Base-by-base conservation (phyloP, 2,113 vertebrate genomes). In the Hippoglossus stenolepis region DNA sequence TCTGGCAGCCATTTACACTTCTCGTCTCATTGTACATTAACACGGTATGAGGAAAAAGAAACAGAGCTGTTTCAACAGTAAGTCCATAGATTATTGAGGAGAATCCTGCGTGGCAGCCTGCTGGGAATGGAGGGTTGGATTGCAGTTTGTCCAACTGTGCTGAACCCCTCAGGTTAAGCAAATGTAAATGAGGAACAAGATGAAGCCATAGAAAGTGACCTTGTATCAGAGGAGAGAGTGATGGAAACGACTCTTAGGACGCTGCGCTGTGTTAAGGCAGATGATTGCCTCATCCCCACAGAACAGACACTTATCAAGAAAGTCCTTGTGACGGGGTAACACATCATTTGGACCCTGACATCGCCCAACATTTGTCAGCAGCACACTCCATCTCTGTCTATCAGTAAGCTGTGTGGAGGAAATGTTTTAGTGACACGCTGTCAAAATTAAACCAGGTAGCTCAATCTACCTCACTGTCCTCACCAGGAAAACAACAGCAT, bases 141-240 rank as follows among this genome's bases (percentile, higher is more conserved):
- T 62, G 70, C 77, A 80, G 75, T 70, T 86, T 75, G 77, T 84
- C 82, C 90, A 79, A 82, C 77, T 84, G 82, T 77, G 81, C 23
- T 10, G 64, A 65, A 75, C 64, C 61, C 67, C 43, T 64, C 66
- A 73, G 81, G 85, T 80, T 68, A 80, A 77, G 70, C 59, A 47
- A 77, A 89, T 89, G 85, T 67, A 85, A 85, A 90, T 83, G 75
- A 88, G 80, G 60, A 61, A 77, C 65, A 81, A 71, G 65, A 72
- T 26, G 68, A 84, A 73, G 67, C n/a, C 72, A 54, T 64, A 61
- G 56, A 81, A 56, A 31, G 72, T 81, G 86, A 88, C 86, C 86
- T 88, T 90, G 79, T 15, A 51, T 72, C 31, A 51, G 77, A 72
- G 53, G 15, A 69, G 60, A 54, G 28, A 45, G 63, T 0, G 76